Base-by-base conservation (phyloP, 2,113 vertebrate genomes). In the Spheniscus mendiculus region DNA sequence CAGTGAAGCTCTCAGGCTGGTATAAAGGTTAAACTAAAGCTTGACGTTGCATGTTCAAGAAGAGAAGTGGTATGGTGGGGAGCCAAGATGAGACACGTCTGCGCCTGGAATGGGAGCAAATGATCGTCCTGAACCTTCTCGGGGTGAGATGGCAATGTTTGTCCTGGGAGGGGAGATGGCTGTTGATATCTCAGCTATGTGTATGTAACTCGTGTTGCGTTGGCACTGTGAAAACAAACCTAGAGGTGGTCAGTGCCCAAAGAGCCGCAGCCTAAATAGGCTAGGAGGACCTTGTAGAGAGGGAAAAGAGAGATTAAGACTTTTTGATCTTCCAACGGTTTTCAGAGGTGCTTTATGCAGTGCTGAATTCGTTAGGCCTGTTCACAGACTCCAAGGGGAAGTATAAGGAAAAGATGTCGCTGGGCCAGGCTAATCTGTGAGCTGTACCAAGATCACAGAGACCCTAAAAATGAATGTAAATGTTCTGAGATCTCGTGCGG, bases 181-280 rank as follows among this genome's bases (percentile, higher is more conserved):
- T 25, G 38, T 25, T 40, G 59, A 23, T 27, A 7, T 80, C 34
- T 67, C n/a, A 15, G 23, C 26, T 29, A 1, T 1, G 9, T 15
- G 32, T 34, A 7, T 1, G 12, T 66, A 30, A 18, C 38, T 40
- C 7, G 2, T 19, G 2, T 36, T 19, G 34, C 2, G 2, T 21
- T 61, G 52, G 45, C 32, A 12, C 15, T 16, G 20, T 30, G 61
- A 20, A 47, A 55, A 22, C 26, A 74, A 61, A 30, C 38, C 20
- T 10, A 6, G 52, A 66, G 61, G 40, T 34, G 34, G 52, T 40
- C 34, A 25, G 42, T 61, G 53, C 67, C 45, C 20, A 40, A 18
- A 47, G 25, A 61, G 14, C n/a, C 53, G 53, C 25, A 81, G 38
- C 30, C 58, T 22, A 3, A 25, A 53, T 3, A 15, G 20, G 25